Percentiles rank a stretch among this genome's conserved stretches.
Evolutionary conservation across 2,113 vertebrate genomes (phyloP).

Genomic region (Electrona antarctica): DNA sequence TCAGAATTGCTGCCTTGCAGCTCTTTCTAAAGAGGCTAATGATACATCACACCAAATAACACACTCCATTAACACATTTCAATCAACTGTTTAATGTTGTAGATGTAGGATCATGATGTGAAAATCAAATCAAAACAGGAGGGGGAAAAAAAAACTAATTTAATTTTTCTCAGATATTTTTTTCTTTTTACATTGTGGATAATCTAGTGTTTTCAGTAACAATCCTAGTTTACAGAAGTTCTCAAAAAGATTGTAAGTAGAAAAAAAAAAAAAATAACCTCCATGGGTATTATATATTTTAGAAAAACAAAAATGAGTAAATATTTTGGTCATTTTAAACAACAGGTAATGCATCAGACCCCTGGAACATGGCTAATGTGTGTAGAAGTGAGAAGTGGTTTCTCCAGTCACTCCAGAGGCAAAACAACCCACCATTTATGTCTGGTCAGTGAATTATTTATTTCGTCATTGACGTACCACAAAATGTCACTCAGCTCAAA

Average conservation of each 20-base stretch:
- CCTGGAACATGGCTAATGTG: slow-evolving; percentile 61
- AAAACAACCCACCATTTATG: slow-evolving; percentile 43
- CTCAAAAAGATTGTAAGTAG: slow-evolving; percentile 64
- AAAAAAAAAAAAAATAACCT: slow-evolving; percentile 59
- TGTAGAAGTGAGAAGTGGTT: slow-evolving; percentile 47
- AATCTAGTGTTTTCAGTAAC: slow-evolving; percentile 88
- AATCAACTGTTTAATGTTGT: slow-evolving; percentile 98
- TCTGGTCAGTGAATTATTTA: slow-evolving; percentile 63
- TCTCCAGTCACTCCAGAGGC: slow-evolving; percentile 34
- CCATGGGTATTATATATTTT: slow-evolving; percentile 49
- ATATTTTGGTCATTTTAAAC: slow-evolving; percentile 80
- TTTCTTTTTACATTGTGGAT: slow-evolving; percentile 86
- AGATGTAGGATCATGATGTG: slow-evolving; percentile 90
- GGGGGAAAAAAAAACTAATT: slow-evolving; percentile 79
- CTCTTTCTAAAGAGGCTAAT: slow-evolving; percentile 66
- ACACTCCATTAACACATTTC: slow-evolving; percentile 79
- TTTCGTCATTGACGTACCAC: slow-evolving; percentile 39
- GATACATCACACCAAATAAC: slow-evolving; percentile 65
- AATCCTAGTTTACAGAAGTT: slow-evolving; percentile 80
- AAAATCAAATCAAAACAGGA: slow-evolving; percentile 85
- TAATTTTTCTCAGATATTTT: slow-evolving; percentile 81
- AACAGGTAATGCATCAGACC: slow-evolving; percentile 57
- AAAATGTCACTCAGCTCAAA: slow-evolving; percentile 48
- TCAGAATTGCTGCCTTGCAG: slow-evolving; percentile 66
- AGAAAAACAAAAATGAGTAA: slow-evolving; percentile 55